phyloP scores from a whole-genome alignment of 2,113 vertebrate species.

The Eudyptes chrysolophus region DNA sequence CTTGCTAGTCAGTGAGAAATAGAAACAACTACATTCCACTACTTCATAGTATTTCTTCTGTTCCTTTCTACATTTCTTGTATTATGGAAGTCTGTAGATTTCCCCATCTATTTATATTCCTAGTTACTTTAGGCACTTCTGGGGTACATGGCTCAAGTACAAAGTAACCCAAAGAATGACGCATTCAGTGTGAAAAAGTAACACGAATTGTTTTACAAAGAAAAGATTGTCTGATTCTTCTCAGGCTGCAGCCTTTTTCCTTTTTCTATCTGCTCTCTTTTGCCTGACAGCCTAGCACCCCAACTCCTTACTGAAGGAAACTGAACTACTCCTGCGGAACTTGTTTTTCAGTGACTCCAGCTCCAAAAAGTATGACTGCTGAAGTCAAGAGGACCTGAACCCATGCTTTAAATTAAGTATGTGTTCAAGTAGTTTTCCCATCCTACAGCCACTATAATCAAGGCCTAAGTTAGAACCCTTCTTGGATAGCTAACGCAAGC shows the following conservation, averaged over 20 bases:
- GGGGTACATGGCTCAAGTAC: background rate
- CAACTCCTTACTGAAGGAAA: background rate
- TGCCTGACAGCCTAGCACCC: background rate
- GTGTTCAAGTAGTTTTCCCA: background rate
- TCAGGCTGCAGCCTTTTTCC: background rate
- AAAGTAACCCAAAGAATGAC: background rate
- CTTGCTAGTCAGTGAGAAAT: slow-evolving; percentile 43
- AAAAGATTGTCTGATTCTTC: background rate
- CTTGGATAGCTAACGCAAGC: background rate
- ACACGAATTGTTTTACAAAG: background rate
- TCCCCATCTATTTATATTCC: background rate
- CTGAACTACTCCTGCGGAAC: accelerated
- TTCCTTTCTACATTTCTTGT: background rate
- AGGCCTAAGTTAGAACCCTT: background rate
- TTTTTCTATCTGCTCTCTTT: background rate
- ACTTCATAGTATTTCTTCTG: slow-evolving; percentile 36
- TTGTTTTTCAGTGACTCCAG: background rate
- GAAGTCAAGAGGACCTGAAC: background rate
- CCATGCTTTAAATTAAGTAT: background rate
- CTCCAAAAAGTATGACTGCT: background rate
- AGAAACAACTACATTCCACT: slow-evolving; percentile 52
- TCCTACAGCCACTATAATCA: background rate
- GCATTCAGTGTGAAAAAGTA: background rate
- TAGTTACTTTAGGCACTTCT: background rate
- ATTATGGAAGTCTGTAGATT: background rate